Percentiles rank a stretch among this genome's conserved stretches.
Conservation (phyloP, 2,113 vertebrate species). For the Parus major region DNA sequence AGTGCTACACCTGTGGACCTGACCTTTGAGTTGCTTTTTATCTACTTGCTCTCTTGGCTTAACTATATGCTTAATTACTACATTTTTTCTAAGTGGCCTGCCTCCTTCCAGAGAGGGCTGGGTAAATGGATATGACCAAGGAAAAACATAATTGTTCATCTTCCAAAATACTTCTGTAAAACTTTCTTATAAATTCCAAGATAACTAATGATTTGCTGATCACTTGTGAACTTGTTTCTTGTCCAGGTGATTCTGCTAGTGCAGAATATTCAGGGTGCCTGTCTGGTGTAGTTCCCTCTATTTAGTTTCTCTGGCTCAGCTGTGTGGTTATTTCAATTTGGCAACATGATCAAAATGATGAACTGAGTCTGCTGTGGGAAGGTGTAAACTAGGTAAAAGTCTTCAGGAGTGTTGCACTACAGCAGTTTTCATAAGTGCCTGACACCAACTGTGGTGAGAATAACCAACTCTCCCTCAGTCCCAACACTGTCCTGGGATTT, state of each 20-base stretch:
- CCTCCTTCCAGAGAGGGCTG: neutral
- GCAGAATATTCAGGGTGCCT: neutral
- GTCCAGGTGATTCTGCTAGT: neutral
- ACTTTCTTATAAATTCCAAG: neutral
- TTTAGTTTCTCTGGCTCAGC: neutral
- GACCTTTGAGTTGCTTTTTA: neutral
- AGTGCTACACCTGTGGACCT: neutral
- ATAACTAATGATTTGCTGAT: neutral
- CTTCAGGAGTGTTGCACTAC: neutral
- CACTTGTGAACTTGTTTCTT: neutral
- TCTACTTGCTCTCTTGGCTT: neutral
- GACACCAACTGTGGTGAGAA: neutral
- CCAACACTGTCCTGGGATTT: neutral
- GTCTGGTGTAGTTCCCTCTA: neutral
- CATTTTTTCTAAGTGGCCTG: neutral
- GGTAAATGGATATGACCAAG: neutral
- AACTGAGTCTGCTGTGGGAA: neutral
- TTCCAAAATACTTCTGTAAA: neutral
- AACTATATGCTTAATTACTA: neutral
- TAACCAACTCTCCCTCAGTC: neutral
- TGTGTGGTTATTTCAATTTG: neutral
- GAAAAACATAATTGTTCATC: neutral
- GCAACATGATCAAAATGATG: neutral
- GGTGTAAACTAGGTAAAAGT: neutral
- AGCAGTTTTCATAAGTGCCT: constrained; percentile 46